Conservation (phyloP, 1,140 invertebrate species). For the Solen grandis region DNA sequence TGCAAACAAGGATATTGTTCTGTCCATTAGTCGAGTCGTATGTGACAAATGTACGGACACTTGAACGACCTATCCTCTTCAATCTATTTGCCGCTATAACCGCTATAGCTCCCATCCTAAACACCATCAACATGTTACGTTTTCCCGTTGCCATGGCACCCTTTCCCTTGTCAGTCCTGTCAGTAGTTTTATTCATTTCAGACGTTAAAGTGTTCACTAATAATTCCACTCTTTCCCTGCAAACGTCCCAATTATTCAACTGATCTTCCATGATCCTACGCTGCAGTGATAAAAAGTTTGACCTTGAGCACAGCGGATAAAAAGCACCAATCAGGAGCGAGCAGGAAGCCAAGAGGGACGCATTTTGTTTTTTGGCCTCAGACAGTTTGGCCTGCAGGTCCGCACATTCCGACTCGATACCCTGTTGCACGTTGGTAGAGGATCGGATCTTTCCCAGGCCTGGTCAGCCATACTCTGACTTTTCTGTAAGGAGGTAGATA, state of each 20-base stretch:
- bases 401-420: slow-evolving; percentile 73
- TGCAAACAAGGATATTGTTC: slow-evolving; percentile 70
- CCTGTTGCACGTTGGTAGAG: slow-evolving; percentile 73
- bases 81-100: slow-evolving; percentile 77
- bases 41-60: slow-evolving; percentile 71
- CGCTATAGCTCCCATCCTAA: slow-evolving; percentile 73
- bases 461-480: slow-evolving; percentile 77
- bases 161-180: slow-evolving; percentile 21
- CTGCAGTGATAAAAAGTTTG: slow-evolving; percentile 68
- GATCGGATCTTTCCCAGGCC: slow-evolving; percentile 78
- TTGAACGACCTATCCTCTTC: slow-evolving; percentile 57
- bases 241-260: slow-evolving; percentile 69
- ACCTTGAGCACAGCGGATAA: slow-evolving; percentile 73
- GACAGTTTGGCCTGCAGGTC: slow-evolving; percentile 66
- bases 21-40: slow-evolving; percentile 67
- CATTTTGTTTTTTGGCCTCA: slow-evolving; percentile 66
- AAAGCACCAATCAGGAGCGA: slow-evolving; percentile 75
- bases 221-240: slow-evolving; percentile 69
- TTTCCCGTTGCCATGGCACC: slow-evolving; percentile 47
- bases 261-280: slow-evolving; percentile 74
- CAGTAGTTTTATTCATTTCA: slow-evolving; percentile 63
- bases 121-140: slow-evolving; percentile 68
- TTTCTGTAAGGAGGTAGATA: slow-evolving; percentile 66
- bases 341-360: slow-evolving; percentile 69
- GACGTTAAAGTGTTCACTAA: slow-evolving; percentile 70